These are phyloP conservation scores for Hylia prasina DNA, from an alignment of 2,113 vertebrate species.

Conservation along the genomic window DNA sequence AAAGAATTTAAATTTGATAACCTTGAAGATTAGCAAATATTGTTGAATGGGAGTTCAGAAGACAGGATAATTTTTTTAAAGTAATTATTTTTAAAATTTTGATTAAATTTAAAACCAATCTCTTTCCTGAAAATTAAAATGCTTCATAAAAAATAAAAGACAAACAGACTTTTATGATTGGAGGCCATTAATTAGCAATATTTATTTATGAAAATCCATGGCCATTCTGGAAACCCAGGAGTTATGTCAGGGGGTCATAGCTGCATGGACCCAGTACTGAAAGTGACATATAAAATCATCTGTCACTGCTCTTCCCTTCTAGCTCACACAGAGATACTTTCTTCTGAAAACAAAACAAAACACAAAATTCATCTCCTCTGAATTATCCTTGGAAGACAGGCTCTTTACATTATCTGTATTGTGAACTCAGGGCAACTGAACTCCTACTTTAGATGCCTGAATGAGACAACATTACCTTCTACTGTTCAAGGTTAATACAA, in stretches of 20 bases:
- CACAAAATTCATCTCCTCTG: background rate
- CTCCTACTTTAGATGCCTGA: background rate
- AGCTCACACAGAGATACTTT: background rate
- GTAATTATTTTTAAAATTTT: background rate
- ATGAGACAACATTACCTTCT: background rate
- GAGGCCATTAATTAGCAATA: background rate
- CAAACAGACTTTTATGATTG: background rate
- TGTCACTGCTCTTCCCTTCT: background rate
- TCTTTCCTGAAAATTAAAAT: background rate
- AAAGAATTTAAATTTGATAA: background rate
- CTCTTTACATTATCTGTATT: background rate
- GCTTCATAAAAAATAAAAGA: background rate
- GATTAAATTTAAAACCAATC: background rate
- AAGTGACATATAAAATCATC: background rate
- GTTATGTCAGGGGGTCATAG: background rate
- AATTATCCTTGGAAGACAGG: background rate
- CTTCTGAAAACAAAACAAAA: background rate
- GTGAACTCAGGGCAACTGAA: background rate
- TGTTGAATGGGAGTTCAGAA: background rate
- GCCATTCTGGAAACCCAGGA: background rate
- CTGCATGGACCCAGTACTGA: background rate
- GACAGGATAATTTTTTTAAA: background rate
- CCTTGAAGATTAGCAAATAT: background rate
- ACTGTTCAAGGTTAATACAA: background rate
- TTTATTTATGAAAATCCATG: background rate